Evolutionary conservation across 92 coral and sea anemone species (phyloP).

Genomic region (Porites divaricata): DNA sequence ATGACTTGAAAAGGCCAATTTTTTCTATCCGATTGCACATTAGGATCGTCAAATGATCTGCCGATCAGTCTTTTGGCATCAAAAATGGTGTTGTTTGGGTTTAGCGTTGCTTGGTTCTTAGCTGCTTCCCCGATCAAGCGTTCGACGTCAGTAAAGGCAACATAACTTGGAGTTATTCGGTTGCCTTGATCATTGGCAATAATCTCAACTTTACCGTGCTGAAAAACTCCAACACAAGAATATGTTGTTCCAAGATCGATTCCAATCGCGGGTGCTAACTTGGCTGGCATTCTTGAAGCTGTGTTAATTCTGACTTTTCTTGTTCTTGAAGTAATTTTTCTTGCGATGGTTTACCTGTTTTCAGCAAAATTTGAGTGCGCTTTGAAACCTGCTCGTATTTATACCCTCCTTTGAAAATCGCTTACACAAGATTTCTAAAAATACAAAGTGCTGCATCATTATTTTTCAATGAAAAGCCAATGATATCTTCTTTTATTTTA

Average conservation of each 20-base stretch:
- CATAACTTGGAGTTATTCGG: constrained; percentile 91
- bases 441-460: constrained; percentile 13
- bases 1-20: constrained; percentile 95
- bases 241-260: constrained; percentile 80
- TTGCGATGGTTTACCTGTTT: neutral
- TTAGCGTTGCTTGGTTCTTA: constrained; percentile 85
- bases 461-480: neutral
- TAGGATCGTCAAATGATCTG: constrained; percentile 79
- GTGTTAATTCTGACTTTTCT: neutral
- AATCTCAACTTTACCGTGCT: constrained; percentile 88
- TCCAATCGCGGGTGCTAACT: constrained; percentile 27
- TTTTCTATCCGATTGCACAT: constrained; percentile 76
- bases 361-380: neutral
- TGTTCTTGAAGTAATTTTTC: neutral
- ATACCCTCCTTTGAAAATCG: neutral
- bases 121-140: constrained; percentile 90
- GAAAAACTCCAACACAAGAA: constrained; percentile 93
- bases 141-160: constrained; percentile 86
- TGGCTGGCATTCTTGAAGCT: neutral
- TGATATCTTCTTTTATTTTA: neutral
- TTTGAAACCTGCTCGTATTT: neutral
- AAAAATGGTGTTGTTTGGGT: constrained; percentile 81
- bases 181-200: constrained; percentile 96
- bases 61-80: constrained; percentile 98
- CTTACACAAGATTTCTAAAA: neutral